Evolutionary conservation across 2,888 invertebrate genomes (phyloP).

Genomic region (Cartodere bifasciata): DNA sequence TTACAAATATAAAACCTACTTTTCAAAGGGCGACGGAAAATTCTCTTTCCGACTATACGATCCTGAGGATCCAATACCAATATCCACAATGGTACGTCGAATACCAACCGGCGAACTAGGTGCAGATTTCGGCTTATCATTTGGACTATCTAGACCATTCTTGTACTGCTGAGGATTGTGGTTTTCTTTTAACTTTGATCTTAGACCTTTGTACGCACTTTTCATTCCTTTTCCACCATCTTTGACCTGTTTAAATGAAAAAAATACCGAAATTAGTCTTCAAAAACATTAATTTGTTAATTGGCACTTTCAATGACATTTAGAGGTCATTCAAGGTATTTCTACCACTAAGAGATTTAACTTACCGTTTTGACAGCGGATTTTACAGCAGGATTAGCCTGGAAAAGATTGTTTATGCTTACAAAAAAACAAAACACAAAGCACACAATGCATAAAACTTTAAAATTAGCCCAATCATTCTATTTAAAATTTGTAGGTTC

Average conservation of each 20-base stretch:
- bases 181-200: slow-evolving; percentile 46
- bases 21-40: slow-evolving; percentile 16
- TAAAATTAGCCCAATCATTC: no score
- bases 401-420: no score
- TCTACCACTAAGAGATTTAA: no score
- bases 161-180: slow-evolving; percentile 27
- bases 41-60: slow-evolving; percentile 33
- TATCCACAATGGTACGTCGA: slow-evolving; percentile 30
- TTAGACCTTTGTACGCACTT: slow-evolving; percentile 64
- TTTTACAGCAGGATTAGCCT: slow-evolving; percentile 90
- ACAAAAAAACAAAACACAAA: no score
- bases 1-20: slow-evolving; percentile 1
- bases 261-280: slow-evolving; percentile 5
- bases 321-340: no score
- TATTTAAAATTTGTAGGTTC: no score
- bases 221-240: slow-evolving; percentile 64
- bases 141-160: slow-evolving; percentile 16
- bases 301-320: background rate
- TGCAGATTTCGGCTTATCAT: slow-evolving; percentile 44
- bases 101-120: slow-evolving; percentile 52
- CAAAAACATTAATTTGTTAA: slow-evolving; percentile 8
- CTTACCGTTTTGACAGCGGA: slow-evolving; percentile 90
- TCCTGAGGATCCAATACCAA: slow-evolving; percentile 30
- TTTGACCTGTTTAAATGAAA: slow-evolving; percentile 45
- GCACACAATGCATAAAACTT: no score